Evolutionary conservation across 2,113 vertebrate species (phyloP).

Genomic region (Calypte anna): DNA sequence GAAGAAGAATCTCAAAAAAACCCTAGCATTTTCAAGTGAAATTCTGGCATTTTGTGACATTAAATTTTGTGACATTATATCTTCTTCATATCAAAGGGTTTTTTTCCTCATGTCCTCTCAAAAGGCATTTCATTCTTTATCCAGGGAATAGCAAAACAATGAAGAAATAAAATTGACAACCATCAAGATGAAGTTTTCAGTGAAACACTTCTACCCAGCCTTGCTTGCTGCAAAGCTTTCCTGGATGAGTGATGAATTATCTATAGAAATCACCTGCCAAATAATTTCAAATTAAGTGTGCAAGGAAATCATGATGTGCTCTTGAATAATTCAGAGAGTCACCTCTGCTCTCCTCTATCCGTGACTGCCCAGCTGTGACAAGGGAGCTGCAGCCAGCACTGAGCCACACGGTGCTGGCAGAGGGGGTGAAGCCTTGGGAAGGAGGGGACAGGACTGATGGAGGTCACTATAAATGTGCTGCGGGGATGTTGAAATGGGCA

Average conservation of each 20-base stretch:
- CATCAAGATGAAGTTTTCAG: neutral
- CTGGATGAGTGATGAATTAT: constrained; percentile 9
- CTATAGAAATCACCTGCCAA: constrained; percentile 36
- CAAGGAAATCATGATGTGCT: neutral
- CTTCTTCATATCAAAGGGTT: neutral
- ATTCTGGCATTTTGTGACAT: neutral
- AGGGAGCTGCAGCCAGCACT: neutral
- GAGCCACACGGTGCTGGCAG: fast-evolving
- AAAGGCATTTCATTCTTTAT: neutral
- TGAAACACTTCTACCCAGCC: neutral
- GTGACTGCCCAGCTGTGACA: neutral
- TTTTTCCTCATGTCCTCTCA: neutral
- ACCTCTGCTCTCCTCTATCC: neutral
- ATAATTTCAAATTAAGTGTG: neutral
- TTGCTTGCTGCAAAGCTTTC: neutral
- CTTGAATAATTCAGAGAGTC: neutral
- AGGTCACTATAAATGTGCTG: neutral
- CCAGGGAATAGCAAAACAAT: neutral
- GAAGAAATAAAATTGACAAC: neutral
- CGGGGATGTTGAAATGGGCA: neutral
- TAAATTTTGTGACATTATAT: neutral
- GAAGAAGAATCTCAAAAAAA: neutral
- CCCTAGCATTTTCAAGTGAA: neutral
- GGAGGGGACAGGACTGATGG: neutral
- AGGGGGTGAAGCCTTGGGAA: neutral